Base-by-base conservation (phyloP, 2,797 vertebrate species). In the Malurus splendens region DNA sequence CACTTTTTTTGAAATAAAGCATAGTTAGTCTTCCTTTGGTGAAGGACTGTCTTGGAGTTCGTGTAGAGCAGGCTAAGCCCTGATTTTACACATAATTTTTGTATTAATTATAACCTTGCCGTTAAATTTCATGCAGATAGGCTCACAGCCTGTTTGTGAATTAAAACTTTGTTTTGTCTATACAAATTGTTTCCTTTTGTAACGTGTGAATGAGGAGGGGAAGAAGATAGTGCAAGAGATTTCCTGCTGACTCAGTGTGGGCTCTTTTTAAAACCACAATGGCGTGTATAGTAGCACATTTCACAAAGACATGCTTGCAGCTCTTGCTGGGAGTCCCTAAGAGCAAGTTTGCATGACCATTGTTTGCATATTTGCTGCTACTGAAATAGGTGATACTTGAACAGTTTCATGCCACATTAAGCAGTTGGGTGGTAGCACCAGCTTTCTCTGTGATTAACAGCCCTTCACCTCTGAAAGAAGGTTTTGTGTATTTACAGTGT, bases 181-280 rank as follows among this genome's bases (percentile, higher is more conserved):
- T 57, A 56, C 17, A 30, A 59, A 38, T 60, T 82, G 22, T 79
- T 94, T 94, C 81, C 60, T 84, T 79, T 88, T 61, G n/a, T 64
- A 18, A 57, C 36, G 16, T 72, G 85, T 91, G 92, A 93, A 89
- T 93, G 82, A 66, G 50, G 48, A 82, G 64, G 39, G 73, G 36
- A 6, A 77, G 27, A 70, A 82, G 62, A 42, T 78, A 56, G 55
- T 14, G 38, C 86, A 68, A 7, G 36, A 83, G 70, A 71, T 82
- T 36, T 87, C 50, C 57, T 91, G 82, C 82, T 93, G 82, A 89
- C 44, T 82, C 84, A 90, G 25, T 68, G 62, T 47, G 54, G 32
- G 23, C 50, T 71, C 32, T 66, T 82, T 86, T 73, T 79, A 78
- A 89, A 91, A 85, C 89, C 92, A 51, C 89, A 89, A 0, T 56